These are phyloP conservation scores for Erinaceus europaeus DNA, from an alignment of 2,113 vertebrate species.

Conservation along the genomic window DNA sequence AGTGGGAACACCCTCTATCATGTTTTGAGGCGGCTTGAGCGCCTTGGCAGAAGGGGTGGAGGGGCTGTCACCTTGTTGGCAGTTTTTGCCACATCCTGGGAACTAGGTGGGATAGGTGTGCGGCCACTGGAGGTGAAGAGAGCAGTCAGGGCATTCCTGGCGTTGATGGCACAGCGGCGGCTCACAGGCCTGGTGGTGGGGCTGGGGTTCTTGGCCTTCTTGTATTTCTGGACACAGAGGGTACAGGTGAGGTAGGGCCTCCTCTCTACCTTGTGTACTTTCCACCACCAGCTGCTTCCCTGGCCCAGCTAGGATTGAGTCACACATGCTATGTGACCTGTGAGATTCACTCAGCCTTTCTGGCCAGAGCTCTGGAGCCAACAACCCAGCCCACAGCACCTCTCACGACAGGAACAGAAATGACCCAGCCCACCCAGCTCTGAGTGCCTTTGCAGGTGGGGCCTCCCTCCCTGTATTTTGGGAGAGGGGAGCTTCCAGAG, in stretches of 20 bases:
- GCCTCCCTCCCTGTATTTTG: too few species aligned
- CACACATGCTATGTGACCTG: neutral
- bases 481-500: too few species aligned
- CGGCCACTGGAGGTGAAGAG: slow-evolving; percentile 44
- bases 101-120: neutral
- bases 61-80: slow-evolving; percentile 46
- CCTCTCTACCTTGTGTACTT: neutral
- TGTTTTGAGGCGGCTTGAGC: slow-evolving; percentile 77
- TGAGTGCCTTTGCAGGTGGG: neutral
- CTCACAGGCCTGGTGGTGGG: slow-evolving; percentile 58
- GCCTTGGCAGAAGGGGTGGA: slow-evolving; percentile 61
- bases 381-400: neutral
- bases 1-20: slow-evolving; percentile 67
- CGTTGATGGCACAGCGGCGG: slow-evolving; percentile 53
- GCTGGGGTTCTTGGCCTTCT: slow-evolving; percentile 75
- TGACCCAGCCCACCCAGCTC: neutral
- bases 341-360: neutral
- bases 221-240: slow-evolving; percentile 81
- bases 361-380: neutral
- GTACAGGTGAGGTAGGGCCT: neutral
- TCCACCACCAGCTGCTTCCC: neutral
- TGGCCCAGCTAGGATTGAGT: neutral
- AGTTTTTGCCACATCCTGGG: slow-evolving; percentile 42
- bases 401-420: neutral
- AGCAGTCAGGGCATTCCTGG: slow-evolving; percentile 55